These are phyloP conservation scores for Siniperca scherzeri DNA, from an alignment of 2,797 vertebrate species.

Conservation along the genomic window DNA sequence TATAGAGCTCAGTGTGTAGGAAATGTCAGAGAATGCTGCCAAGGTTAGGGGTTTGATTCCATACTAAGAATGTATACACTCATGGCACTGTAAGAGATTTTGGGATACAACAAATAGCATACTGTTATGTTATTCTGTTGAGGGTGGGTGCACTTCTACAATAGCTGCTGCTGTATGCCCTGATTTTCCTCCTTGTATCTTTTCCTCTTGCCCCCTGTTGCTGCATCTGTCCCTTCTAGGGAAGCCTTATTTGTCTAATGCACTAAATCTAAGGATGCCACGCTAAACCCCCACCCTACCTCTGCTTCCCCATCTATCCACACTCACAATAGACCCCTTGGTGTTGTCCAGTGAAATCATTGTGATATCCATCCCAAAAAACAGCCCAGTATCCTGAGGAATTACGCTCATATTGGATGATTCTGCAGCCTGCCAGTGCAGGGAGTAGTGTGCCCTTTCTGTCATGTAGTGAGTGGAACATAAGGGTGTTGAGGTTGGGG, in stretches of 20 bases:
- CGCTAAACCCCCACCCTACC: slow-evolving; percentile 62
- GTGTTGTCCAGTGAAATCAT: slow-evolving; percentile 24
- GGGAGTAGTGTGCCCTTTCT: background rate
- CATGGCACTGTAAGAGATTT: slow-evolving; percentile 30
- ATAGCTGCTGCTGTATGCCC: slow-evolving; percentile 62
- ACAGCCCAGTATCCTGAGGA: background rate
- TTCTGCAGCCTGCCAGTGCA: slow-evolving; percentile 39
- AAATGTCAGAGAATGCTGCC: slow-evolving; percentile 40
- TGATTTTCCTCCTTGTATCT: slow-evolving; percentile 41
- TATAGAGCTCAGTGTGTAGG: slow-evolving; percentile 9
- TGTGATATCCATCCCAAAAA: slow-evolving; percentile 19
- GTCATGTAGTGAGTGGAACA: background rate
- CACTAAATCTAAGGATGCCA: slow-evolving; percentile 83
- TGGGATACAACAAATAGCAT: slow-evolving; percentile 57
- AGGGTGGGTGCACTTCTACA: slow-evolving; percentile 51
- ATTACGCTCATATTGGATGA: slow-evolving; percentile 35
- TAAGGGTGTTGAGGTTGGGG: background rate
- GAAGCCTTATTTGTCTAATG: slow-evolving; percentile 84
- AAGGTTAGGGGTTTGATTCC: slow-evolving; percentile 37
- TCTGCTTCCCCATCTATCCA: slow-evolving; percentile 38
- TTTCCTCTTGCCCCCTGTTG: slow-evolving; percentile 72
- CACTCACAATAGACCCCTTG: slow-evolving; percentile 6
- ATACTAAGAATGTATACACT: slow-evolving; percentile 51
- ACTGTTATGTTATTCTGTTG: slow-evolving; percentile 8
- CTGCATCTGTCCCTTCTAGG: slow-evolving; percentile 80